phyloP scores from a whole-genome alignment of 1,140 invertebrate genomes.

The Habropoda laboriosa region DNA sequence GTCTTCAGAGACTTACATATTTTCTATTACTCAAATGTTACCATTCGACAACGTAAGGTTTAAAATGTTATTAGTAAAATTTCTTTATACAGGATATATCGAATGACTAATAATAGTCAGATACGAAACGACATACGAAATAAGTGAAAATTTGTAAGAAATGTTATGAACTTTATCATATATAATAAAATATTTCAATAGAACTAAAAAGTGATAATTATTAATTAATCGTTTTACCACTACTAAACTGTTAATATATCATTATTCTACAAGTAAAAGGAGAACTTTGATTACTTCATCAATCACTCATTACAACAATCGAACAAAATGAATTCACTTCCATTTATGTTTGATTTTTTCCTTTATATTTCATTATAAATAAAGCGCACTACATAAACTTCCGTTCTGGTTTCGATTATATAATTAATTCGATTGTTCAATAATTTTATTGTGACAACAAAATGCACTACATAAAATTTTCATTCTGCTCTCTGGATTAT shows the following conservation, averaged over 20 bases:
- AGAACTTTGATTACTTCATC: constrained; percentile 19
- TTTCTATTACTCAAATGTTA: not conserved
- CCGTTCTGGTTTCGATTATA: constrained; percentile 53
- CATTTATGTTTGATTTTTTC: constrained; percentile 29
- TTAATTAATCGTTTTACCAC: constrained; percentile 54
- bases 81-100: constrained; percentile 41
- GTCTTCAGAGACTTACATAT: constrained; percentile 16
- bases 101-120: constrained; percentile 45
- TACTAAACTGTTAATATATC: constrained; percentile 25
- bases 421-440: constrained; percentile 59
- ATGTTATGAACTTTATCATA: constrained; percentile 72
- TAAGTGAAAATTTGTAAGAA: constrained; percentile 76
- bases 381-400: constrained; percentile 46
- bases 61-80: constrained; percentile 26
- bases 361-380: constrained; percentile 18
- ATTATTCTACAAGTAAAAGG: constrained; percentile 19
- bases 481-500: constrained; percentile 4
- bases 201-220: constrained; percentile 52
- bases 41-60: not conserved
- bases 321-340: constrained; percentile 1
- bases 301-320: constrained; percentile 13
- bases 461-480: not conserved
- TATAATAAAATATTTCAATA: constrained; percentile 64
- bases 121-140: no score
- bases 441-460: constrained; percentile 1